phyloP scores from a whole-genome alignment of 2,113 vertebrate genomes.

The Trichechus manatus region DNA sequence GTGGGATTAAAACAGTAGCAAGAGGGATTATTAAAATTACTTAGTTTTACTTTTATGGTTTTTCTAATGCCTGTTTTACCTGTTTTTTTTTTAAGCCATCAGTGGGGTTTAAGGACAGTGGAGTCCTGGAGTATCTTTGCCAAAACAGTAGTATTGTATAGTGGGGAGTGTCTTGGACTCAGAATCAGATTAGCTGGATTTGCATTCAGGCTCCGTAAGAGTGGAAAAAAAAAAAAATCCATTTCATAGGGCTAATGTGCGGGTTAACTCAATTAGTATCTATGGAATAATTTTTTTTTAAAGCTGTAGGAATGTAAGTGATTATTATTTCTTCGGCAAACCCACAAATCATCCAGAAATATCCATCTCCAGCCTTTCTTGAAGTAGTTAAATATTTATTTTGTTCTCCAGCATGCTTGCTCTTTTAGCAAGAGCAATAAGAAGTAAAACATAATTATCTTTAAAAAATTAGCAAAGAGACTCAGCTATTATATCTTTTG shows the following conservation, averaged over 20 bases:
- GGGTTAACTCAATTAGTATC: constrained; percentile 41
- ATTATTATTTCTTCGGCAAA: constrained; percentile 56
- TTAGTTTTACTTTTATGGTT: background rate
- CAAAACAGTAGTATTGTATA: background rate
- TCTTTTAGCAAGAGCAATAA: constrained; percentile 51
- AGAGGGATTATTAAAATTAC: constrained; percentile 53
- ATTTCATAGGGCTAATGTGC: background rate
- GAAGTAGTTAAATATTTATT: constrained; percentile 67
- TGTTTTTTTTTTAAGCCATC: background rate
- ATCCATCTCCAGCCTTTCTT: constrained; percentile 25
- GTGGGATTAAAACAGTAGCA: constrained; percentile 49
- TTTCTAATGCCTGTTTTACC: constrained; percentile 23
- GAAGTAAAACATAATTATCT: constrained; percentile 37
- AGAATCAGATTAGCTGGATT: background rate
- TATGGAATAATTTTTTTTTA: background rate
- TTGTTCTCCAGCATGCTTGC: background rate
- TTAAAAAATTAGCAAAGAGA: constrained; percentile 40
- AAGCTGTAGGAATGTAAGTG: background rate
- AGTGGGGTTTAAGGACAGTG: background rate
- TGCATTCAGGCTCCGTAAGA: background rate
- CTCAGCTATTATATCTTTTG: constrained; percentile 2
- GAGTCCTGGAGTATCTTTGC: background rate
- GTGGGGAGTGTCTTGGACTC: background rate
- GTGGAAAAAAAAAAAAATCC: constrained; percentile 1
- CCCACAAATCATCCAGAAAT: constrained; percentile 51